Conservation (phyloP, 2,797 vertebrate genomes). For the Halcyon chelicuti region DNA sequence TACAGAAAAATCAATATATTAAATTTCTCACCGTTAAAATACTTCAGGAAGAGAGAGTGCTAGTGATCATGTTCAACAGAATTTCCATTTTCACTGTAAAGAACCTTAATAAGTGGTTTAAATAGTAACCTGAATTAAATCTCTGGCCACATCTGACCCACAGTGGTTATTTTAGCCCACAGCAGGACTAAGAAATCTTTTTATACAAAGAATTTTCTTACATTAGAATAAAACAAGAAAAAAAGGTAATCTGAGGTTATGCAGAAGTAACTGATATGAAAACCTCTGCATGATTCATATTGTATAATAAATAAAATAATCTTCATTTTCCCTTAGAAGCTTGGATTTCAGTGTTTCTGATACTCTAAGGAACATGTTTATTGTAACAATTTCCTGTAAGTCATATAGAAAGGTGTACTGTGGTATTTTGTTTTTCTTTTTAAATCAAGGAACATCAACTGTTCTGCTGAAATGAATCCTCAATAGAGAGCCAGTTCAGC, state of each 20-base stretch:
- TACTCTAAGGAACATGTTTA: not conserved
- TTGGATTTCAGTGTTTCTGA: not conserved
- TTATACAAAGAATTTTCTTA: not conserved
- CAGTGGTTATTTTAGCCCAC: not conserved
- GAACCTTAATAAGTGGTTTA: not conserved
- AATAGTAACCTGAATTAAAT: not conserved
- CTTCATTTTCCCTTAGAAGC: not conserved
- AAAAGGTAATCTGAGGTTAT: not conserved
- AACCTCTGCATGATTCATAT: not conserved
- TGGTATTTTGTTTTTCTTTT: not conserved
- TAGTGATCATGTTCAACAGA: not conserved
- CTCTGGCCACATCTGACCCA: not conserved
- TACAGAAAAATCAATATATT: not conserved
- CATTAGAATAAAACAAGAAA: not conserved
- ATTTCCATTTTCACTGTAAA: not conserved
- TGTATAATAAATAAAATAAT: not conserved
- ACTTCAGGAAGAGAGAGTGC: not conserved
- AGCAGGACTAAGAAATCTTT: not conserved
- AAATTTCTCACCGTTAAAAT: not conserved
- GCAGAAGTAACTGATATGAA: not conserved
- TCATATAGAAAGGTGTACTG: not conserved
- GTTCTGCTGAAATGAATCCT: not conserved
- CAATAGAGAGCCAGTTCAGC: fast-evolving
- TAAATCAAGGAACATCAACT: not conserved
- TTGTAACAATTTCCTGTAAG: fast-evolving